phyloP scores from a whole-genome alignment of 2,113 vertebrate genomes.

The Ciconia boyciana region DNA sequence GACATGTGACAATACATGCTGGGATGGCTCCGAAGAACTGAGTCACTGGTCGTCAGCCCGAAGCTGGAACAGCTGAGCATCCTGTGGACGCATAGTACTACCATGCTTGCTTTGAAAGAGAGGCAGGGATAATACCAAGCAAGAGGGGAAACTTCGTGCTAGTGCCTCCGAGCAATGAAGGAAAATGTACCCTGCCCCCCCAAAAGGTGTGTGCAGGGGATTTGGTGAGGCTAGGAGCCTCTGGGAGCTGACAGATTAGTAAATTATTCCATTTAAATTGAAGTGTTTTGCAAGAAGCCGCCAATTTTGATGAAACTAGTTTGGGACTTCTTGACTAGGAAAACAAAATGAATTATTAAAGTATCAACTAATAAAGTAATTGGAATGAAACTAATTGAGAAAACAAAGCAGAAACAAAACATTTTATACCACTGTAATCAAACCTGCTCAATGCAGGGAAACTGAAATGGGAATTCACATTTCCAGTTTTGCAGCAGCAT shows the following conservation, averaged over 20 bases:
- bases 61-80: background rate
- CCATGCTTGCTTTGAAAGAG: background rate
- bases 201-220: fast-evolving
- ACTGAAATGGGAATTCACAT: background rate
- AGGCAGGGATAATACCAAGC: background rate
- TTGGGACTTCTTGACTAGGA: background rate
- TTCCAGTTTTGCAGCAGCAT: background rate
- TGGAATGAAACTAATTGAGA: background rate
- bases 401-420: background rate
- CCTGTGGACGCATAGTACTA: fast-evolving
- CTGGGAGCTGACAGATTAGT: background rate
- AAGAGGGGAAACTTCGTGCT: background rate
- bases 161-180: background rate
- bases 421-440: background rate
- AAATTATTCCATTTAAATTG: background rate
- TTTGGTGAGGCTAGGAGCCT: background rate
- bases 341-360: background rate
- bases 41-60: background rate
- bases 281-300: background rate
- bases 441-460: background rate
- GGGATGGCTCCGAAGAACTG: background rate
- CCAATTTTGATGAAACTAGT: background rate
- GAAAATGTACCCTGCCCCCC: background rate
- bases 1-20: background rate
- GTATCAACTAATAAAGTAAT: background rate